Evolutionary conservation across 2,888 invertebrate species (phyloP).

Genomic region (Hoplodrina ambigua): DNA sequence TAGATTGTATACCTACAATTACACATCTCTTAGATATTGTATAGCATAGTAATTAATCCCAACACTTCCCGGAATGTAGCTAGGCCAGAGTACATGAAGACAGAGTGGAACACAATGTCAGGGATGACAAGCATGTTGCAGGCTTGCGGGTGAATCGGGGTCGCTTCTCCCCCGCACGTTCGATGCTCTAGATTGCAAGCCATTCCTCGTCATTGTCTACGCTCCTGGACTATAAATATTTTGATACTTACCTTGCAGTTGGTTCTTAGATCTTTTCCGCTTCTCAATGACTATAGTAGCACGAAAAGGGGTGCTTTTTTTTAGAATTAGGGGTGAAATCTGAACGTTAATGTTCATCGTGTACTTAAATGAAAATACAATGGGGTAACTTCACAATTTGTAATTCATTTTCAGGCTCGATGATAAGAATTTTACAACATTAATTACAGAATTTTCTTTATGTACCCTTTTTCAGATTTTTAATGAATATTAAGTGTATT

Average conservation of each 20-base stretch:
- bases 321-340: background rate
- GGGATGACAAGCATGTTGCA: conserved; percentile 72
- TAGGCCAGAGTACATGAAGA: conserved; percentile 49
- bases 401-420: conserved; percentile 1
- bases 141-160: conserved; percentile 67
- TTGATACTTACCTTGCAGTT: conserved; percentile 40
- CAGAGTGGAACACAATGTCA: conserved; percentile 61
- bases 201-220: conserved; percentile 61
- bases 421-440: conserved; percentile 17
- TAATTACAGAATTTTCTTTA: conserved; percentile 32
- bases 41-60: conserved; percentile 56
- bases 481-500: conserved; percentile 27
- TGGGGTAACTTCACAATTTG: conserved; percentile 16
- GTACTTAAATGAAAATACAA: conserved; percentile 1
- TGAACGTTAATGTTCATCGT: background rate
- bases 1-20: conserved; percentile 8
- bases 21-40: conserved; percentile 47
- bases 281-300: conserved; percentile 1
- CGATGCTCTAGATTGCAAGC: conserved; percentile 70
- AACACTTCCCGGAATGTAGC: conserved; percentile 55
- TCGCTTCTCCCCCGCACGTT: conserved; percentile 64
- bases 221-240: conserved; percentile 52
- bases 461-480: conserved; percentile 8
- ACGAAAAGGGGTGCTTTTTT: background rate
- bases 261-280: conserved; percentile 19